Evolutionary conservation across 2,113 vertebrate species (phyloP).

Genomic region (Gasterosteus aculeatus): DNA sequence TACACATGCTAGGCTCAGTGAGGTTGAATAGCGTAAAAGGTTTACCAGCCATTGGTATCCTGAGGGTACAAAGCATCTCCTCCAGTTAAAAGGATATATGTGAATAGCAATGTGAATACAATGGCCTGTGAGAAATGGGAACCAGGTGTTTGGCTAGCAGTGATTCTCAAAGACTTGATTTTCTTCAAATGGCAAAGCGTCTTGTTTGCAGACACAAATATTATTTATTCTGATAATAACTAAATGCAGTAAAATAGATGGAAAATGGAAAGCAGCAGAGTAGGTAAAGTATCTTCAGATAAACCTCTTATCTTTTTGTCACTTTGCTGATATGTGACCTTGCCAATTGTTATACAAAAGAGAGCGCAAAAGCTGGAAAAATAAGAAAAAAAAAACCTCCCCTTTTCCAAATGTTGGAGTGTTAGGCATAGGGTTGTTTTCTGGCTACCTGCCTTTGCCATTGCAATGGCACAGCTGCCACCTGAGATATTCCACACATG

Average conservation of each 20-base stretch:
- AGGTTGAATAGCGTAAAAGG: conserved; percentile 1
- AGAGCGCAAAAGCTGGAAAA: conserved; percentile 15
- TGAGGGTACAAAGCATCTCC: conserved; percentile 7
- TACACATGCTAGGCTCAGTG: conserved; percentile 17
- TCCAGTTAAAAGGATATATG: conserved; percentile 30
- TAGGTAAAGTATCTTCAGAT: conserved; percentile 2
- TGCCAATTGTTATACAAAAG: conserved; percentile 30
- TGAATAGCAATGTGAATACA: conserved; percentile 17
- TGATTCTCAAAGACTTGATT: conserved; percentile 10
- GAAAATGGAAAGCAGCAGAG: neutral
- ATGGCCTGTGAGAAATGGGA: conserved; percentile 15
- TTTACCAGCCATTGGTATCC: conserved; percentile 31
- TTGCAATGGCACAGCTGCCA: conserved; percentile 76
- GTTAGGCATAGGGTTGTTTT: conserved; percentile 76
- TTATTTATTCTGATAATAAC: conserved; percentile 3
- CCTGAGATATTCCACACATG: conserved; percentile 82
- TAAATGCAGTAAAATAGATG: conserved; percentile 17
- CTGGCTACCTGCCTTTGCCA: conserved; percentile 65
- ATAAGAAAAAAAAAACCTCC: conserved; percentile 42
- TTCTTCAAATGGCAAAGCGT: conserved; percentile 17
- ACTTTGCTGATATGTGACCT: conserved; percentile 52
- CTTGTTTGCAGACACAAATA: conserved; percentile 14
- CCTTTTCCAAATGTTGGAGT: conserved; percentile 39
- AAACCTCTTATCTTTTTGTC: conserved; percentile 13
- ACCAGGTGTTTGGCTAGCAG: neutral